These are phyloP conservation scores for Mormoops blainvillei DNA, from an alignment of 2,113 vertebrate species.

Conservation along the genomic window DNA sequence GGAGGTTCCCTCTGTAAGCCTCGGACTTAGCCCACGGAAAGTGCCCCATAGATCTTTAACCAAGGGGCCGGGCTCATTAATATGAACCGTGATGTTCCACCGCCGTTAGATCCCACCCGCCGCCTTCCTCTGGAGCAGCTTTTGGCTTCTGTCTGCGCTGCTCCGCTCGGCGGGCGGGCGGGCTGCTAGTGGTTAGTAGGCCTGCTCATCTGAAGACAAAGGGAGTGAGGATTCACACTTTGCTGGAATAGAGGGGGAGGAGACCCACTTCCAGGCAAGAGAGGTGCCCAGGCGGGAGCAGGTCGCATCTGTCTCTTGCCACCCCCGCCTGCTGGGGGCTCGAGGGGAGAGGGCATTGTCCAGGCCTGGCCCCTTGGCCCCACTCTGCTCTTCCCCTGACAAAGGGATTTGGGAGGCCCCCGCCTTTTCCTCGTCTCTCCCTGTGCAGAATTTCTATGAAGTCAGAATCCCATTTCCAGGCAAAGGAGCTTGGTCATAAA, in stretches of 20 bases:
- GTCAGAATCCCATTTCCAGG: constrained; percentile 69
- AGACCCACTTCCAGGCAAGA: neutral
- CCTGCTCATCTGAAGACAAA: neutral
- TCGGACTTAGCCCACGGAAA: neutral
- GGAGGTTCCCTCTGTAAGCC: neutral
- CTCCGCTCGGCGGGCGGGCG: accelerated
- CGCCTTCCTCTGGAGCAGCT: neutral
- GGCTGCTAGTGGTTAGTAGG: neutral
- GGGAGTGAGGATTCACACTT: neutral
- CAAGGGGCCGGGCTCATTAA: no score
- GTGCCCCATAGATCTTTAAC: neutral
- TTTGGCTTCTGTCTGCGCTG: neutral
- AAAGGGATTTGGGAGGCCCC: neutral
- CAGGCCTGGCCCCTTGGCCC: neutral
- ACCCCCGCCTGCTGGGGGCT: no score
- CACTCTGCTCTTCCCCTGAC: neutral
- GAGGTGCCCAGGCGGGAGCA: neutral
- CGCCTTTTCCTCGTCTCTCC: constrained; percentile 31
- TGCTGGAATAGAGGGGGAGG: neutral
- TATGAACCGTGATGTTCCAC: neutral
- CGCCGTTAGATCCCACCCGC: neutral
- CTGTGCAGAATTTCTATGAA: constrained; percentile 35
- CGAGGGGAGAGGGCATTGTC: accelerated
- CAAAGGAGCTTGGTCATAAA: constrained; percentile 65
- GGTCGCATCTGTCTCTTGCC: neutral